phyloP scores from a whole-genome alignment of 2,113 vertebrate species.

The Aramus guarauna region DNA sequence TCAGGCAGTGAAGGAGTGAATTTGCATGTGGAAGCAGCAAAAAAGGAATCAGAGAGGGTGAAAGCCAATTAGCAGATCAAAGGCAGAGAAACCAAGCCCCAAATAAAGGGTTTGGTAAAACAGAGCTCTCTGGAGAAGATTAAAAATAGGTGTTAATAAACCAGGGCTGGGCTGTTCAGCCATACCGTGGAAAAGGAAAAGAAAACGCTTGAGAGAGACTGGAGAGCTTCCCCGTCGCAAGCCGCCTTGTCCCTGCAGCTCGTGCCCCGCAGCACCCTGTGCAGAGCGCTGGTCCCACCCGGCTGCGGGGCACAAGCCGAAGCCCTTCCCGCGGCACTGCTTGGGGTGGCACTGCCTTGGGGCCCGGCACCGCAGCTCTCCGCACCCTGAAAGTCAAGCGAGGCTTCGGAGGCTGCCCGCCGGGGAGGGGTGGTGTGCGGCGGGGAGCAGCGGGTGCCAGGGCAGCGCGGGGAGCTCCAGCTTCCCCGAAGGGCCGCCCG shows the following conservation, averaged over 20 bases:
- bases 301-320: background rate
- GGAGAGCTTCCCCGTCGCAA: background rate
- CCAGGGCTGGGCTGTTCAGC: background rate
- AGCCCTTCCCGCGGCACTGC: background rate
- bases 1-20: background rate
- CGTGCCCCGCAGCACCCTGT: background rate
- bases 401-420: background rate
- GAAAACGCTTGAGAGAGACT: background rate
- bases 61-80: conserved; percentile 32
- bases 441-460: too few relatives aligned
- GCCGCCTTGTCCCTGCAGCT: background rate
- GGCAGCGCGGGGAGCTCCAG: background rate
- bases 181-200: background rate
- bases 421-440: background rate
- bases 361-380: background rate
- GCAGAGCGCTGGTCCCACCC: too few relatives aligned
- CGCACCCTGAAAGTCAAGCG: background rate
- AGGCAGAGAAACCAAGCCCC: background rate
- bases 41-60: background rate
- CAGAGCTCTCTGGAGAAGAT: background rate
- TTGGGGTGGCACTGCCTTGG: too few relatives aligned
- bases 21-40: background rate
- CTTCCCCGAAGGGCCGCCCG: background rate
- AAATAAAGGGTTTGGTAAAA: background rate
- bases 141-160: background rate